Evolutionary conservation across 2,113 vertebrate species (phyloP), one percentile per base, ranked within the genome.

Genomic region (Gadus macrocephalus): DNA sequence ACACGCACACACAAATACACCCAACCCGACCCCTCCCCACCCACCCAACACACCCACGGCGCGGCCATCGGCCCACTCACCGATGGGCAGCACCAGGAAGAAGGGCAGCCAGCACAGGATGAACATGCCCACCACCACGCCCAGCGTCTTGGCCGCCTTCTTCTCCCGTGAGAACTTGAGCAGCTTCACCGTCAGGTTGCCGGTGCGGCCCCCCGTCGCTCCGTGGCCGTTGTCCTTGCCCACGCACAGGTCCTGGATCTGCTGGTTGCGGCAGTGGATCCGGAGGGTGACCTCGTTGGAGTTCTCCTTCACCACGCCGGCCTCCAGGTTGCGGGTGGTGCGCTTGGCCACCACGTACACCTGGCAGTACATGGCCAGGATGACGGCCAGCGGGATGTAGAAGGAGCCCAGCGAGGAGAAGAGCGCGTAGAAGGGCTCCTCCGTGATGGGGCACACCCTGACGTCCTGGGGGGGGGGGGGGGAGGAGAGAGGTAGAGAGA

Each of bases 191-290:
- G 94, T 94, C 72, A 95, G 89, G 60, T 49, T 49, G 42, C 8
- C 12, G 42, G 93, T 92, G 79, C 91, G 93, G 16, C 55, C 87
- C 78, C 5, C 92, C 89, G 79, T 0, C 38, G 49, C 15, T 25
- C 90, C 63, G 7, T 28, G 7, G 1, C 63, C 63, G 6, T 49
- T 49, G 42, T 12, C 14, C 42, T 12, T 49, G 42, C 42, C 42
- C 6, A 20, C 91, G 12, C 91, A 25, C 67, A 93, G 92, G 67
- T 95, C 93, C 38, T 85, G 82, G 67, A 91, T 88, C 64, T 83
- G 75, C 62, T 92, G 90, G 78, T 93, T 93, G 86, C 91, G 93
- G 70, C 77, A 86, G 60, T 80, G 78, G n/a, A 80, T 76, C 65
- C 78, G 63, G 8, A 80, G 66, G 11, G 78, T 77, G 59, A 71